Evolutionary conservation across 2,888 invertebrate genomes (phyloP).

Genomic region (Sylvicola cinctus): DNA sequence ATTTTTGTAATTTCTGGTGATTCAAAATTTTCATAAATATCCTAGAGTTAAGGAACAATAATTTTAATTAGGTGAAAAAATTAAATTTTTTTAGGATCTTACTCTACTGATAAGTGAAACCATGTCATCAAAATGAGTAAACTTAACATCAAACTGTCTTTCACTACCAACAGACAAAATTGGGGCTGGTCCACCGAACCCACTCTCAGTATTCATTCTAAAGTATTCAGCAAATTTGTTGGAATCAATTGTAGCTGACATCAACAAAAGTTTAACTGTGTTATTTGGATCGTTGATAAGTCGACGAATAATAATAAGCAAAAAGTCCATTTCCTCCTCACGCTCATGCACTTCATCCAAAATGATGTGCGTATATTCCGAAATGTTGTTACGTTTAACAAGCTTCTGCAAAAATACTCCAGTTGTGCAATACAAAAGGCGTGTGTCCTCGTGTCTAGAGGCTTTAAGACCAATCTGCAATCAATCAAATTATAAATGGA

Average conservation of each 20-base stretch:
- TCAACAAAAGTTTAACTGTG: constrained; percentile 51
- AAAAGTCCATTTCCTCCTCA: constrained; percentile 79
- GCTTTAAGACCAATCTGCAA: constrained; percentile 15
- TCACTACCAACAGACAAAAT: too few relatives aligned
- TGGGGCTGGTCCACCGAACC: too few relatives aligned
- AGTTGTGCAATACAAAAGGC: constrained; percentile 72
- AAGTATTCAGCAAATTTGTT: constrained; percentile 49
- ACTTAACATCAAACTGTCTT: too few relatives aligned
- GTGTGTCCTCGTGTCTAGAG: constrained; percentile 27
- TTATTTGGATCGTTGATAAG: constrained; percentile 29
- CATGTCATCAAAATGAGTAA: too few relatives aligned
- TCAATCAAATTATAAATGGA: neutral
- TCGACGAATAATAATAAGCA: constrained; percentile 62
- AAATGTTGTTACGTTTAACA: constrained; percentile 44
- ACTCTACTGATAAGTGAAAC: too few relatives aligned
- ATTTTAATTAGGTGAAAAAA: too few relatives aligned
- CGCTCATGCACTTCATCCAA: constrained; percentile 90
- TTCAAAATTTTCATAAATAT: too few relatives aligned
- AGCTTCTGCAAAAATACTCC: constrained; percentile 65
- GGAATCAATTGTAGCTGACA: constrained; percentile 85
- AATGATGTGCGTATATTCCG: constrained; percentile 69
- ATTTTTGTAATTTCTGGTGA: too few relatives aligned
- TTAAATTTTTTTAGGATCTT: too few relatives aligned
- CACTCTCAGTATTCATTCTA: too few relatives aligned
- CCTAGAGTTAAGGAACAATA: too few relatives aligned